phyloP scores from a whole-genome alignment of 2,888 invertebrate species.

The Athalia cordata region DNA sequence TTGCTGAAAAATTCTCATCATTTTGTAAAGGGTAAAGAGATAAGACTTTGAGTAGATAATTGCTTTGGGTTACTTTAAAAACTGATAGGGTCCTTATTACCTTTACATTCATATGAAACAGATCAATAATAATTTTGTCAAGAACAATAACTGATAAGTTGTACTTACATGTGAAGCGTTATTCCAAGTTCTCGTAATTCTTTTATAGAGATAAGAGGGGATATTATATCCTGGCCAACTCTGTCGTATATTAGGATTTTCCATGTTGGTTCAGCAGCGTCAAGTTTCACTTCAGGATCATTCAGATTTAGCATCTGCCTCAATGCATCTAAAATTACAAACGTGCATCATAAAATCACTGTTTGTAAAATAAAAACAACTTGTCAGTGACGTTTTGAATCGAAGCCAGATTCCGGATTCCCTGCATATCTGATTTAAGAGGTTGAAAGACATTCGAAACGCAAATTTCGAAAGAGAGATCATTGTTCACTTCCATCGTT shows the following conservation, averaged over 20 bases:
- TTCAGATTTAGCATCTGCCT: conserved; percentile 98
- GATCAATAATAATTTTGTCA: neutral
- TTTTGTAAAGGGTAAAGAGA: neutral
- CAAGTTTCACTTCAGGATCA: conserved; percentile 83
- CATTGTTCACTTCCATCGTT: neutral
- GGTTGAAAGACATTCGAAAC: neutral
- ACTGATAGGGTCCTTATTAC: too few species aligned
- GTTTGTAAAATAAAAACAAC: neutral
- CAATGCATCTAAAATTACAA: conserved; percentile 82
- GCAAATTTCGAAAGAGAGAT: neutral
- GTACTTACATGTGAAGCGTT: conserved; percentile 94
- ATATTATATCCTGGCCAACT: conserved; percentile 98
- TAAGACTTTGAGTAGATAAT: neutral
- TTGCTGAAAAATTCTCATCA: too few species aligned
- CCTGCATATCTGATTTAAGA: too few species aligned
- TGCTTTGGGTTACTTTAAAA: neutral
- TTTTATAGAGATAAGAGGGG: conserved; percentile 95
- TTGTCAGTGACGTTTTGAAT: neutral
- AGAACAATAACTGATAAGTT: neutral
- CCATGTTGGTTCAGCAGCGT: conserved; percentile 93
- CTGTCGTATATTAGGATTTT: conserved; percentile 97
- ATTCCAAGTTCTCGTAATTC: conserved; percentile 97
- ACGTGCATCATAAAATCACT: neutral
- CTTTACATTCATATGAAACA: neutral
- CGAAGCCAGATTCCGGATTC: neutral